phyloP scores from a whole-genome alignment of 2,888 invertebrate species.

The Xylota segnis region DNA sequence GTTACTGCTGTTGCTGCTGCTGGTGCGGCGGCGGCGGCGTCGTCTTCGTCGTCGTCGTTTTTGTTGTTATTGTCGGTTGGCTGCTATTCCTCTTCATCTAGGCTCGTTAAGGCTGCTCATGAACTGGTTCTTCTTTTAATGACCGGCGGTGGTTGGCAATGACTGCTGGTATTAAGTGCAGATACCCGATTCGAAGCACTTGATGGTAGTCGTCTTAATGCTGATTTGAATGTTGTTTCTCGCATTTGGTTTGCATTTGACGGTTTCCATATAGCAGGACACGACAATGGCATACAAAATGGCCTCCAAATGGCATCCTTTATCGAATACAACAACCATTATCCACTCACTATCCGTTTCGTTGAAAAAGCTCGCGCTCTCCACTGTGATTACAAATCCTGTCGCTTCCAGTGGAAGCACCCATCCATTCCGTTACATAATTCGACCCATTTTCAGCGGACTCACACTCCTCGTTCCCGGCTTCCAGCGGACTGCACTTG shows the following conservation, averaged over 20 bases:
- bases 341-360: not conserved
- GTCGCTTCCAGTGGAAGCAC: conserved; percentile 58
- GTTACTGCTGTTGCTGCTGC: conserved; percentile 18
- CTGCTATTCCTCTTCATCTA: conserved; percentile 20
- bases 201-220: conserved; percentile 51
- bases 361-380: conserved; percentile 21
- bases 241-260: conserved; percentile 25
- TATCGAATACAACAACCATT: conserved; percentile 37
- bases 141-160: conserved; percentile 19
- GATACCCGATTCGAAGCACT: conserved; percentile 64
- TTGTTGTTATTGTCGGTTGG: not conserved
- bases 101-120: conserved; percentile 65
- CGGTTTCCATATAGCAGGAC: not conserved
- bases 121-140: conserved; percentile 47
- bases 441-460: conserved; percentile 68
- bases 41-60: too few species aligned
- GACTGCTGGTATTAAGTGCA: conserved; percentile 66
- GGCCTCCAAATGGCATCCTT: not conserved
- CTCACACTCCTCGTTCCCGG: conserved; percentile 79
- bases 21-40: not conserved
- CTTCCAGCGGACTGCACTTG: conserved; percentile 83
- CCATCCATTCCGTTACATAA: conserved; percentile 69
- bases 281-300: not conserved
- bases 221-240: conserved; percentile 54
- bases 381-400: conserved; percentile 16